These are phyloP conservation scores for Carassius carassius DNA, from an alignment of 2,113 vertebrate genomes.

Conservation along the genomic window DNA sequence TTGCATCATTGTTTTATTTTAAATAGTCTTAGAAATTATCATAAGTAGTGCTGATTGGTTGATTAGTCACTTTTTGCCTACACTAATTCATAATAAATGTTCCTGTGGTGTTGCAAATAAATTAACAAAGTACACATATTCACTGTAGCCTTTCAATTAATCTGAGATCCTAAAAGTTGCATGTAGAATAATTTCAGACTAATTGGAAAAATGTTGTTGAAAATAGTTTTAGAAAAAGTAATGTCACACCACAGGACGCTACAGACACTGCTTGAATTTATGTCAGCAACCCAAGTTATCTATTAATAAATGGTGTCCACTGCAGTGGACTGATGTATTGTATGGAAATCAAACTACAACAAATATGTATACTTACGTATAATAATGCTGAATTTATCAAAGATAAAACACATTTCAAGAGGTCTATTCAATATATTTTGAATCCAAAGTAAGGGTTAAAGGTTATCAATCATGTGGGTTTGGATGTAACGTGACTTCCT, in stretches of 20 bases:
- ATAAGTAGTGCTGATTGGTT: background rate
- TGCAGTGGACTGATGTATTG: too few species aligned
- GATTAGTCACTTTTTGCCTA: too few species aligned
- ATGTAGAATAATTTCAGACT: background rate
- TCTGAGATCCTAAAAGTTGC: background rate
- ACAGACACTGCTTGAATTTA: too few species aligned
- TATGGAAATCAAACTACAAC: too few species aligned
- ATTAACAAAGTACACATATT: too few species aligned
- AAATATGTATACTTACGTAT: background rate
- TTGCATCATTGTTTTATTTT: background rate
- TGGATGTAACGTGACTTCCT: background rate
- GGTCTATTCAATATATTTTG: too few species aligned
- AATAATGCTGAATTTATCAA: background rate
- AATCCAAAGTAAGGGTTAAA: background rate
- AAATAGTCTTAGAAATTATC: background rate
- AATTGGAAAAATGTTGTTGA: background rate
- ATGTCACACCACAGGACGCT: too few species aligned
- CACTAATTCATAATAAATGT: too few species aligned
- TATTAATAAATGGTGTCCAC: too few species aligned
- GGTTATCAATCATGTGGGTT: background rate
- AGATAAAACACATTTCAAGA: background rate
- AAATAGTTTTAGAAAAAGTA: too few species aligned
- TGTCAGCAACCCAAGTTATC: background rate
- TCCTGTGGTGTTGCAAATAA: too few species aligned
- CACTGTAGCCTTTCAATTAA: background rate